Evolutionary conservation across 2,888 invertebrate species (phyloP).

Genomic region (Zygogramma bicolorata): DNA sequence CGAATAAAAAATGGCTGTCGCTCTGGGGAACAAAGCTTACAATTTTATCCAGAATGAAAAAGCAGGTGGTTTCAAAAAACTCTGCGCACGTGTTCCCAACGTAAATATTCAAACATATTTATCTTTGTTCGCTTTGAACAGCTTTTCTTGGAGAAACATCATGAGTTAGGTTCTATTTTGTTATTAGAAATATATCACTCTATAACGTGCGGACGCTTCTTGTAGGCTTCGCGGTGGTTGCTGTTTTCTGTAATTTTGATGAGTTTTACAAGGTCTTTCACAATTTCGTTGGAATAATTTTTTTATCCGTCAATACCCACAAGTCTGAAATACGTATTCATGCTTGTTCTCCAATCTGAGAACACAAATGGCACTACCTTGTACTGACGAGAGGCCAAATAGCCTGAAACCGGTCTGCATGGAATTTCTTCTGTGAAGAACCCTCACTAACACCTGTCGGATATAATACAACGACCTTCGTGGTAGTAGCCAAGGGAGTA

Average conservation of each 20-base stretch:
- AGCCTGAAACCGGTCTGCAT: no score
- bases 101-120: slow-evolving; percentile 48
- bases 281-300: neutral
- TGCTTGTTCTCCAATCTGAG: no score
- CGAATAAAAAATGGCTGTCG: neutral
- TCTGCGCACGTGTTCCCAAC: slow-evolving; percentile 39
- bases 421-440: no score
- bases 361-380: no score
- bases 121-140: slow-evolving; percentile 51
- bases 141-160: slow-evolving; percentile 47
- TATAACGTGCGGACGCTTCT: neutral
- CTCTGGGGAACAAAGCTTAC: neutral
- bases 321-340: no score
- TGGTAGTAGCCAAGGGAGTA: no score
- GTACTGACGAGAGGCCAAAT: no score
- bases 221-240: neutral
- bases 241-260: no score
- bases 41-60: neutral
- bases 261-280: neutral
- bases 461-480: no score
- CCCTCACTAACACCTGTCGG: no score
- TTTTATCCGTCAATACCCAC: neutral
- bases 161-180: slow-evolving; percentile 34
- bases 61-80: slow-evolving; percentile 5
- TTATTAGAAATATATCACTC: slow-evolving; percentile 41